Conservation (phyloP, 2,797 vertebrate species). For the Danio tinwini region DNA sequence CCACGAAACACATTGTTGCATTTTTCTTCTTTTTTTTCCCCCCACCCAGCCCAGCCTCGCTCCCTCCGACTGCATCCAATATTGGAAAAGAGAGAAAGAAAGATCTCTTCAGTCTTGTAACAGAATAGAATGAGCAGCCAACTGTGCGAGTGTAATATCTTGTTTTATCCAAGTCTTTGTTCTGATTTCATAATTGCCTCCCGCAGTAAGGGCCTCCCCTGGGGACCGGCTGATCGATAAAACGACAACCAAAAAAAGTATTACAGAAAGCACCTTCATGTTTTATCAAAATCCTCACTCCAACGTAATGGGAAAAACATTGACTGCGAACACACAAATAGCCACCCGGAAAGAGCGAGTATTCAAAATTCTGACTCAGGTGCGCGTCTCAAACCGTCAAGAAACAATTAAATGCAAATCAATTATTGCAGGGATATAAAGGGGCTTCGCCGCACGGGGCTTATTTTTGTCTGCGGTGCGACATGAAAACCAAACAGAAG, state of each 20-base stretch:
- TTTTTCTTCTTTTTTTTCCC: constrained; percentile 14
- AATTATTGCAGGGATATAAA: constrained; percentile 43
- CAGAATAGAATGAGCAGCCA: constrained; percentile 57
- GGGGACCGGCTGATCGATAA: constrained; percentile 64
- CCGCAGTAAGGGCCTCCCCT: constrained; percentile 63
- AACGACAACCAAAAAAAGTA: constrained; percentile 65
- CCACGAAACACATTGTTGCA: constrained; percentile 44
- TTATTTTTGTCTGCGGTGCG: constrained; percentile 23
- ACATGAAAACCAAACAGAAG: constrained; percentile 28
- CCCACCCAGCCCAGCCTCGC: constrained; percentile 33
- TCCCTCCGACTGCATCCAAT: constrained; percentile 56
- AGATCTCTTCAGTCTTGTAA: constrained; percentile 58
- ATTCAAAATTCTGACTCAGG: constrained; percentile 26
- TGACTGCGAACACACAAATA: constrained; percentile 50
- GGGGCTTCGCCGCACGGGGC: background rate
- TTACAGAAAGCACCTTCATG: constrained; percentile 68
- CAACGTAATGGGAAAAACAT: constrained; percentile 59
- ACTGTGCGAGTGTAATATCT: constrained; percentile 66
- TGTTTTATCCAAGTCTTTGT: constrained; percentile 66
- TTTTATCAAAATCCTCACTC: constrained; percentile 69
- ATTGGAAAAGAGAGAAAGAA: constrained; percentile 54
- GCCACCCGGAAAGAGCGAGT: constrained; percentile 17
- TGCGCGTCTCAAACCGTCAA: constrained; percentile 11
- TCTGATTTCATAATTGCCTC: constrained; percentile 69
- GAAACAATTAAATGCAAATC: constrained; percentile 57